A percentile compares a stretch with the other conserved stretches of the same genome.
Conservation (phyloP, 1,140 invertebrate genomes). For the Cotesia typhae region DNA sequence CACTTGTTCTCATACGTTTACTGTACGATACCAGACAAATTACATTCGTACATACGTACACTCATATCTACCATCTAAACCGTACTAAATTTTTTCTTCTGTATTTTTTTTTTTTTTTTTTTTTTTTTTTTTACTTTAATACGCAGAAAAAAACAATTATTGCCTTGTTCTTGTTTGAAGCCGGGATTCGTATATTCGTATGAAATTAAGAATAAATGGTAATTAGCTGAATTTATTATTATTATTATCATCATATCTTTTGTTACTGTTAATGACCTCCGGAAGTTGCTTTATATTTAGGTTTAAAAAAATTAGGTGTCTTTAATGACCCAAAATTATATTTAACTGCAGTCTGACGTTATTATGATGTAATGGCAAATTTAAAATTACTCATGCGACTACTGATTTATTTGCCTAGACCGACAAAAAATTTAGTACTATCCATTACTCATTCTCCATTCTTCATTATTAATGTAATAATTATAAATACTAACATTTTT, state of each 20-base stretch:
- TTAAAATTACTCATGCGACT: no score
- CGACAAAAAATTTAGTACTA: no score
- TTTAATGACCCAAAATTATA: slow-evolving; percentile 12
- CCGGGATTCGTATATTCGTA: not conserved
- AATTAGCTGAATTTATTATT: not conserved
- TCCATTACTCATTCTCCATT: no score
- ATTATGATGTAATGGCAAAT: no score
- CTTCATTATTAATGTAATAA: no score
- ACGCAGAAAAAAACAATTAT: no score
- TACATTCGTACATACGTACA: not conserved
- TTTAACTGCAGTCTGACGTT: slow-evolving; percentile 1
- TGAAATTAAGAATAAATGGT: not conserved
- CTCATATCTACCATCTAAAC: not conserved
- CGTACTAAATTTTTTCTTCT: not conserved
- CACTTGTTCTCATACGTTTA: not conserved
- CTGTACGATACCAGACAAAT: not conserved
- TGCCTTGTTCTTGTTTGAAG: no score
- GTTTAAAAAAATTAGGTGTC: slow-evolving; percentile 5
- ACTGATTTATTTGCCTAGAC: no score
- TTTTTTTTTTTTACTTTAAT: not conserved
- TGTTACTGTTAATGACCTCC: slow-evolving; percentile 8
- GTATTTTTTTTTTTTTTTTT: not conserved
- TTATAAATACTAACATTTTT: no score
- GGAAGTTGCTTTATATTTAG: not conserved
- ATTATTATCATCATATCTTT: not conserved